Conservation (phyloP, 2,888 invertebrate genomes). For the Macrostomum cliftonense region DNA sequence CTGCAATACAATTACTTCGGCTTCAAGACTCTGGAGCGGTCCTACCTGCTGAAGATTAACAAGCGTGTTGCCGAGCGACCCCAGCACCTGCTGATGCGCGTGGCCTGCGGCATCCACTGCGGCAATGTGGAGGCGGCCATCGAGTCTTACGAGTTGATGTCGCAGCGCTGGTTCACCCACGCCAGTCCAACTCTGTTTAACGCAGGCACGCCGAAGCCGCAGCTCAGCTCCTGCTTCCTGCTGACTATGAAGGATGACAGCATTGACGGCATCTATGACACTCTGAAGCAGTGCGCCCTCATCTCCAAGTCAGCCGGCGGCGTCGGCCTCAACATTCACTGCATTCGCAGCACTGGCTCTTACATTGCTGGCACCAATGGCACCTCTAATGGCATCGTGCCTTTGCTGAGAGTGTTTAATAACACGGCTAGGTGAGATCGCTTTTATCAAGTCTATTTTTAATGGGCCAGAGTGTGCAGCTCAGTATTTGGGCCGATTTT, state of each 20-base stretch:
- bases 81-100: conserved; percentile 95
- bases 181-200: conserved; percentile 92
- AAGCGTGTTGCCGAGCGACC: conserved; percentile 82
- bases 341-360: conserved; percentile 73
- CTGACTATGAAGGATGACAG: conserved; percentile 79
- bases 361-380: conserved; percentile 73
- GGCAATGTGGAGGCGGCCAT: conserved; percentile 76
- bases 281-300: conserved; percentile 71
- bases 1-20: conserved; percentile 94
- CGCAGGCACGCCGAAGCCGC: conserved; percentile 66
- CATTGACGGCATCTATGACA: conserved; percentile 81
- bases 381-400: conserved; percentile 78
- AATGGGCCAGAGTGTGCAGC: too few relatives aligned
- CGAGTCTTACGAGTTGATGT: conserved; percentile 80
- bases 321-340: conserved; percentile 84
- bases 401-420: conserved; percentile 78
- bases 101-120: conserved; percentile 82
- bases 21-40: conserved; percentile 89
- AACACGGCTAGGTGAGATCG: conserved; percentile 64
- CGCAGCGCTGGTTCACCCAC: conserved; percentile 86
- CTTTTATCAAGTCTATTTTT: not conserved
- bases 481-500: too few relatives aligned
- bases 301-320: conserved; percentile 94
- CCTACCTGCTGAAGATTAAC: conserved; percentile 74
- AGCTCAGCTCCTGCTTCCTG: conserved; percentile 57